These are phyloP conservation scores for Delichon dasypus DNA, from an alignment of 2,797 vertebrate genomes.

Conservation along the genomic window DNA sequence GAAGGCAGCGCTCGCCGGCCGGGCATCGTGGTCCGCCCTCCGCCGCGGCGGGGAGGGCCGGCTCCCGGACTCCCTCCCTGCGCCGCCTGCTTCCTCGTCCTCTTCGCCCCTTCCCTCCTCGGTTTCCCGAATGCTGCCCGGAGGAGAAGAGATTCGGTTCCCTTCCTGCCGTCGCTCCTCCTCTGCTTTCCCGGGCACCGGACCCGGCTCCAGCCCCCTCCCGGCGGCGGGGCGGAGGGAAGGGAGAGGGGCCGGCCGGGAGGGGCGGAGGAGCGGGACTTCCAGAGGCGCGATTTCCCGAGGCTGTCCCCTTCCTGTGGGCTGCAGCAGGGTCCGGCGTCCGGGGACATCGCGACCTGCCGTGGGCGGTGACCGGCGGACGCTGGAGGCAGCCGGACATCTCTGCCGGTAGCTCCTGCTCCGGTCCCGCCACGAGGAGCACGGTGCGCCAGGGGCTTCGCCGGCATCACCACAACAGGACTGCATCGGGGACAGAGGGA, in stretches of 20 bases:
- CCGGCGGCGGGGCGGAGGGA: slow-evolving; percentile 59
- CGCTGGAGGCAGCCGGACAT: neutral
- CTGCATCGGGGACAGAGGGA: neutral
- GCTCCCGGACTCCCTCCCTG: neutral
- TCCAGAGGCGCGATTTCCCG: neutral
- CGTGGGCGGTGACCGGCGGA: neutral
- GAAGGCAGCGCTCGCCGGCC: neutral
- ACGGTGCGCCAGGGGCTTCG: neutral
- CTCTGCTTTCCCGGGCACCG: neutral
- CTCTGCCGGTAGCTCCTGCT: neutral
- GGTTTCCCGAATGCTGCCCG: neutral
- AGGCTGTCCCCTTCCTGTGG: neutral
- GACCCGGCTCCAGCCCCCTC: neutral
- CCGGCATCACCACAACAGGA: neutral
- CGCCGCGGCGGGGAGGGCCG: neutral
- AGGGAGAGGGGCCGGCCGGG: neutral
- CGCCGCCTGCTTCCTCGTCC: neutral
- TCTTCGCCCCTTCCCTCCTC: neutral
- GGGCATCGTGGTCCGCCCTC: neutral
- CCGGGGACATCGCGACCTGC: neutral
- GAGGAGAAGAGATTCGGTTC: neutral
- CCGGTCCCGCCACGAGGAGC: too few species aligned
- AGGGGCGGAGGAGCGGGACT: neutral
- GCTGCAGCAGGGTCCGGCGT: too few species aligned
- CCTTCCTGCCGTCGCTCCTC: neutral